These are phyloP conservation scores for Trypoxylon attenuatum DNA, from an alignment of 2,888 invertebrate genomes.

Conservation along the genomic window DNA sequence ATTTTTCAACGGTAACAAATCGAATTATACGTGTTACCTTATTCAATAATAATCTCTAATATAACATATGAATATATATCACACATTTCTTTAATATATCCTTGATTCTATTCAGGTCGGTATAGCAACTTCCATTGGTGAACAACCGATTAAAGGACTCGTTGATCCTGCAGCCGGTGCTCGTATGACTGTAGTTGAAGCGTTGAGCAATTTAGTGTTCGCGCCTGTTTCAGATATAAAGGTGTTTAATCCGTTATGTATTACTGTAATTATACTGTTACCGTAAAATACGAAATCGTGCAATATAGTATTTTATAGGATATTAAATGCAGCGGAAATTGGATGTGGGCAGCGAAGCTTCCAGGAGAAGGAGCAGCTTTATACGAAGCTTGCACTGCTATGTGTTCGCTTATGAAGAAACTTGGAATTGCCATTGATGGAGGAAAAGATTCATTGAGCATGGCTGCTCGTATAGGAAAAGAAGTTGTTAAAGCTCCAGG, in stretches of 20 bases:
- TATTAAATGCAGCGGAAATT: slow-evolving; percentile 99
- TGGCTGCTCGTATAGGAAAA: slow-evolving; percentile 91
- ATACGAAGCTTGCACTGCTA: slow-evolving; percentile 89
- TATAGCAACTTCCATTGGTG: slow-evolving; percentile 96
- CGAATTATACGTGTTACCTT: background rate
- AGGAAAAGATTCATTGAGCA: slow-evolving; percentile 97
- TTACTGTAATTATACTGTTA: background rate
- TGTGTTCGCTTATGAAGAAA: slow-evolving; percentile 88
- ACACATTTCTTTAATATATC: background rate
- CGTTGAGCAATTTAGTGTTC: slow-evolving; percentile 92
- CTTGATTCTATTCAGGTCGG: slow-evolving; percentile 76
- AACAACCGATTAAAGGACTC: slow-evolving; percentile 96
- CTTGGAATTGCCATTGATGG: slow-evolving; percentile 95
- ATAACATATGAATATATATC: background rate
- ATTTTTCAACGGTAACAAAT: slow-evolving; percentile 82
- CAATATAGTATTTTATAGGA: slow-evolving; percentile 77
- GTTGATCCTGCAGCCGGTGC: slow-evolving; percentile 91
- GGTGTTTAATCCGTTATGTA: slow-evolving; percentile 67
- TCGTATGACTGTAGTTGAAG: slow-evolving; percentile 95
- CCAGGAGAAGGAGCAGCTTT: slow-evolving; percentile 93
- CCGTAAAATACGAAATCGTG: background rate
- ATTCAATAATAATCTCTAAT: too few relatives aligned
- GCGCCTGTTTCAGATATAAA: slow-evolving; percentile 77
- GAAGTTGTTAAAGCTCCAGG: slow-evolving; percentile 87
- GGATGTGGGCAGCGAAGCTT: slow-evolving; percentile 99